phyloP scores from a whole-genome alignment of 2,888 invertebrate genomes.

The Agrilus mali region DNA sequence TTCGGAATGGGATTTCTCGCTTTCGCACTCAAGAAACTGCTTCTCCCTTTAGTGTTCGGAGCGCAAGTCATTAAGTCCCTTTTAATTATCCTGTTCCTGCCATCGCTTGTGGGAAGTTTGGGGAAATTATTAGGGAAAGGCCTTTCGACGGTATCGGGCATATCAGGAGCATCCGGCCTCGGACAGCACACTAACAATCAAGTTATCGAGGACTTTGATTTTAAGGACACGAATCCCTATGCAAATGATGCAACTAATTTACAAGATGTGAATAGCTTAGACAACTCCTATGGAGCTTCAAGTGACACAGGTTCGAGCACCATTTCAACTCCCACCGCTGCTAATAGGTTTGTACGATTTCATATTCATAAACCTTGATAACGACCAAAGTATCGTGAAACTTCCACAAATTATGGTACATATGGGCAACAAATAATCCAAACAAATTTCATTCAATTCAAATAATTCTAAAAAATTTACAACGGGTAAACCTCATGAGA shows the following conservation, averaged over 20 bases:
- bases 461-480: too few species aligned
- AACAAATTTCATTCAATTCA: too few species aligned
- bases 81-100: conserved; percentile 71
- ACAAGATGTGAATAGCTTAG: conserved; percentile 34
- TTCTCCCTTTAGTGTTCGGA: conserved; percentile 70
- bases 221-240: conserved; percentile 51
- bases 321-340: too few species aligned
- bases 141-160: conserved; percentile 44
- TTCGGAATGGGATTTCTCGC: conserved; percentile 58
- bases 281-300: conserved; percentile 1
- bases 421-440: too few species aligned
- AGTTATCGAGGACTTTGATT: conserved; percentile 56
- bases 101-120: conserved; percentile 69
- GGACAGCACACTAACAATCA: conserved; percentile 22
- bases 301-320: too few species aligned
- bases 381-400: too few species aligned
- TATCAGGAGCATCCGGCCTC: conserved; percentile 33
- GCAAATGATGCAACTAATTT: conserved; percentile 23
- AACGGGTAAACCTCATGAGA: too few species aligned
- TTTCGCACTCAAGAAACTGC: conserved; percentile 69
- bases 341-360: too few species aligned
- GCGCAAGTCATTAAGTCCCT: conserved; percentile 73
- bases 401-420: too few species aligned
- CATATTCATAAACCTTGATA: too few species aligned
- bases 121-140: conserved; percentile 79